Conservation (phyloP, 2,113 vertebrate species). For the Sylvilagus bachmani region DNA sequence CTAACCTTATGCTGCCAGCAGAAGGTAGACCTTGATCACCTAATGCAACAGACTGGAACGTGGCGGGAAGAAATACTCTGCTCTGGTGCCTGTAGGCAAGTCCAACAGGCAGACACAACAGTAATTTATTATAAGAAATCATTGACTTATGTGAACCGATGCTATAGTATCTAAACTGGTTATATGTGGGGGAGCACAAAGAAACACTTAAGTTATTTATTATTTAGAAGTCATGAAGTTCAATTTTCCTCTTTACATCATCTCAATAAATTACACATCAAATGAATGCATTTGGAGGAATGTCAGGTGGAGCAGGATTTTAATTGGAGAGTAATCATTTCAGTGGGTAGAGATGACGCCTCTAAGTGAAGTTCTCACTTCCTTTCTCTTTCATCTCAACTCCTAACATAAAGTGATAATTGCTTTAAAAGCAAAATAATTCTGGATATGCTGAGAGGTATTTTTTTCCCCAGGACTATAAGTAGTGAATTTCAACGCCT, state of each 20-base stretch:
- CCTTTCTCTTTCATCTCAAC: conserved; percentile 62
- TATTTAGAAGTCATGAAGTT: conserved; percentile 46
- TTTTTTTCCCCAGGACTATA: conserved; percentile 64
- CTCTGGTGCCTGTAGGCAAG: background rate
- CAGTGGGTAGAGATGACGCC: conserved; percentile 45
- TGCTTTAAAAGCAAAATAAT: conserved; percentile 72
- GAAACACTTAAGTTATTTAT: conserved; percentile 30
- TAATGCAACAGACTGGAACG: background rate
- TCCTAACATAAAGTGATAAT: conserved; percentile 71
- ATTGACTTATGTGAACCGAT: background rate
- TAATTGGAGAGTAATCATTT: conserved; percentile 54
- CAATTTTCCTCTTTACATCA: conserved; percentile 42
- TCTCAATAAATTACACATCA: conserved; percentile 63
- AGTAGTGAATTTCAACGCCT: conserved; percentile 76
- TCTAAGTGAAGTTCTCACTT: conserved; percentile 72
- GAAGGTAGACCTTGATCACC: conserved; percentile 20
- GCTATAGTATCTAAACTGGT: conserved; percentile 6
- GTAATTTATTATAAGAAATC: conserved; percentile 47
- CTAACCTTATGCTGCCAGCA: background rate
- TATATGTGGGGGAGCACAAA: background rate
- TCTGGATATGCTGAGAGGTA: conserved; percentile 57
- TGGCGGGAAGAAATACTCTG: conserved; percentile 37
- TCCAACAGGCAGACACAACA: background rate
- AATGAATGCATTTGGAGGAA: conserved; percentile 14
- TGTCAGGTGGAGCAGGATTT: conserved; percentile 40